Evolutionary conservation across 1,140 invertebrate species (phyloP), one percentile per base, ranked within the genome.

Genomic region (Drosophila novamexicana): DNA sequence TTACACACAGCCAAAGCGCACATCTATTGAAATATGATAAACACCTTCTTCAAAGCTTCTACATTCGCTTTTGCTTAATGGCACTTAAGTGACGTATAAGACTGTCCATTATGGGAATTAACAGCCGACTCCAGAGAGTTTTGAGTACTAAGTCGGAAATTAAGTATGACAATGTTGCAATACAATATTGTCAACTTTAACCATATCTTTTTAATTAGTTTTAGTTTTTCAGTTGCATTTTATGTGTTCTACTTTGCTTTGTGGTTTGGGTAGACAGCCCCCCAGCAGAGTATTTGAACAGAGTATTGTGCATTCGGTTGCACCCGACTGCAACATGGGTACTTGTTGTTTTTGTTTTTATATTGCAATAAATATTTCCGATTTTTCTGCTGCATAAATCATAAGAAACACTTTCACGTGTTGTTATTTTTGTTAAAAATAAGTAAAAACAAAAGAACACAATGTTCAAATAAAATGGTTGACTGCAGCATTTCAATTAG

Each of bases 401-500:
- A 40, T 40, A 42, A 42, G n/a, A 14, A 14, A n/a, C 40, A 42
- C n/a, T 42, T 42, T 12, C 40, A 42, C 10, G 14, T 42, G 10
- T 42, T n/a, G 12, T 12, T 14, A n/a, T 6, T 7, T 42, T n/a
- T 42, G 83, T 61, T 80, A 84, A 37, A 16, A 10, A 54, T 37
- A 37, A 5, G 22, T 29, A 29, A 29, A 29, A 29, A 29, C 4
- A 29, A 29, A 29, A 29, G 5, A 29, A 29, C 4, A 29, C 22
- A 29, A 29, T 29, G 3, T 29, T 29, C 14, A 77, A 77, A 74
- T 69, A 39, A 80, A 77, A 67, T 77, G 77, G 64, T 67, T 56
- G 64, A 67, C 64, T 53, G 50, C 40, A 72, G 47, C 73, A 74
- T 74, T 85, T 85, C 77, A 85, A 85, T 84, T 85, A 84, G 70